Evolutionary conservation across 35 echinoderm and acorn worm genomes (phyloP).

Genomic region (Lytechinus variegatus): DNA sequence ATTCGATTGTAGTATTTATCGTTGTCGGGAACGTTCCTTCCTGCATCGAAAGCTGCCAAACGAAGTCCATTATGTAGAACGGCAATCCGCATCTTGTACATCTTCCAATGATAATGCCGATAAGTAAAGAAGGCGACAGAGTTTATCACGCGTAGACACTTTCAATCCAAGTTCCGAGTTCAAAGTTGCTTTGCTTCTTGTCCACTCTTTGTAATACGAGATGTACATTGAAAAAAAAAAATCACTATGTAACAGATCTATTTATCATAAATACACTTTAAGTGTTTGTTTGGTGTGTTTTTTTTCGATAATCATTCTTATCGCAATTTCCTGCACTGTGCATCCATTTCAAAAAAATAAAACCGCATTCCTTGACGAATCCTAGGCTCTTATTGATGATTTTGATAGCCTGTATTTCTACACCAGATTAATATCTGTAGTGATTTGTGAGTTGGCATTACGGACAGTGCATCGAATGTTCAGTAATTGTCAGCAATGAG

Average conservation of each 20-base stretch:
- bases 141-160: background rate
- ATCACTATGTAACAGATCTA: background rate
- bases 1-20: too few species aligned
- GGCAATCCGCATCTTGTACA: too few species aligned
- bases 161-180: background rate
- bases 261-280: background rate
- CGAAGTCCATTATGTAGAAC: too few species aligned
- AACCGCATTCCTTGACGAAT: background rate
- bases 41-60: too few species aligned
- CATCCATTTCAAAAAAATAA: background rate
- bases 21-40: too few species aligned
- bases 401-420: background rate
- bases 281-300: too few species aligned
- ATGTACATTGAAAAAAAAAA: background rate
- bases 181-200: background rate
- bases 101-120: background rate
- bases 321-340: background rate
- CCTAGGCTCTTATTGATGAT: background rate
- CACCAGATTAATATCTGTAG: background rate
- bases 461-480: background rate
- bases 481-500: conserved; percentile 41
- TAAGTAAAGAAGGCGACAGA: background rate
- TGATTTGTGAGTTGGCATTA: background rate
- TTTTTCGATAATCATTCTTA: background rate
- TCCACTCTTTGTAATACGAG: background rate